Evolutionary conservation across 2,113 vertebrate genomes (phyloP).

Genomic region (Pampusana beccarii): DNA sequence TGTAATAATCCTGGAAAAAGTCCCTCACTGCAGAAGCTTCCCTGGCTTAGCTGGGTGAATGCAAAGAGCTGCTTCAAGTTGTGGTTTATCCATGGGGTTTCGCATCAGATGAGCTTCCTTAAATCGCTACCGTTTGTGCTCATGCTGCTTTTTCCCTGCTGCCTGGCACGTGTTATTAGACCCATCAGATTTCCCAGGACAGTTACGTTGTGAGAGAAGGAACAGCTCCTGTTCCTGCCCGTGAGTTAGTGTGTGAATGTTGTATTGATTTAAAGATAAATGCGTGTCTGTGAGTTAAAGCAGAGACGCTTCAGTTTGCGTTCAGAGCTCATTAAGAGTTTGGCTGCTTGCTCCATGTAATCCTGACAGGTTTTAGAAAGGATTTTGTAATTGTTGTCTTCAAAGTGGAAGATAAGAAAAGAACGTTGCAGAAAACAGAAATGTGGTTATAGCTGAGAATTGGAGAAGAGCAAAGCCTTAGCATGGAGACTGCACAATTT

Average conservation of each 20-base stretch:
- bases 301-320: accelerated
- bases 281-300: neutral
- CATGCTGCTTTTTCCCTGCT: neutral
- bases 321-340: neutral
- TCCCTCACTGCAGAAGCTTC: neutral
- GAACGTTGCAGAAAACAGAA: neutral
- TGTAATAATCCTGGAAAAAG: no score
- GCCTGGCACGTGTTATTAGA: neutral
- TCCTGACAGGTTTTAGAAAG: neutral
- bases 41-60: neutral
- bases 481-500: neutral
- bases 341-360: neutral
- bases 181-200: accelerated
- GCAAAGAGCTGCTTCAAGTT: neutral
- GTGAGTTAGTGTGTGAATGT: accelerated
- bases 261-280: neutral
- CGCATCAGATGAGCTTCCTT: no score
- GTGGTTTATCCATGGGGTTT: neutral
- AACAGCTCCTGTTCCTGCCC: neutral
- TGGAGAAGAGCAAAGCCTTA: neutral
- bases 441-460: neutral
- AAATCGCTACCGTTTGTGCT: accelerated
- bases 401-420: neutral
- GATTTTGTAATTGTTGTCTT: neutral
- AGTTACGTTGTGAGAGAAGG: neutral